Evolutionary conservation across 2,113 vertebrate species (phyloP), one percentile per base, ranked within the genome.

Genomic region (Athene cunicularia): DNA sequence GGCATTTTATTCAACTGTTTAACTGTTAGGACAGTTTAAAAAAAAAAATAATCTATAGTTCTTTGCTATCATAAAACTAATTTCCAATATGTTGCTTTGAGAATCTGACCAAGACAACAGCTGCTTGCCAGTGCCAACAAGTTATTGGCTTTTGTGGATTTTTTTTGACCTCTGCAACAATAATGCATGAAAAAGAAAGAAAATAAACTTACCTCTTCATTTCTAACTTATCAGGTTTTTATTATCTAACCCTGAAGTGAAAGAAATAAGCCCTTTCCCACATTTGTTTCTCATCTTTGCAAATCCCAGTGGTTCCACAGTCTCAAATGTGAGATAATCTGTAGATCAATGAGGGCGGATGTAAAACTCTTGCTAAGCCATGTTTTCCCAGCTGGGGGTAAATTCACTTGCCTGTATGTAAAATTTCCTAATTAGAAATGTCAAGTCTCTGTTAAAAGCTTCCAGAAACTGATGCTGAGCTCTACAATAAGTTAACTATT

Each of bases 331-430:
- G 98, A 98, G 99, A 99, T 99, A 99, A 99, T 99, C 98, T 99
- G 98, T 93, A 98, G 99, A 99, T 99, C 99, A 99, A 99, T 99
- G 98, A 98, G 94, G 96, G 98, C 94, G 97, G 98, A 99, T 99
- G 99, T 99, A 99, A 99, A 99, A 99, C 98, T 99, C 98, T 97
- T 98, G 97, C 98, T 98, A 99, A 99, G 98, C 98, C 97, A 95
- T 99, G 99, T 98, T 98, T 99, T 98, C 99, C 98, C 99, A 98
- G 99, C 97, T 98, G 99, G 99, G 98, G 99, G 99, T 99, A 99
- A 99, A 98, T 99, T 99, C 98, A 95, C 98, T 99, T 98, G 98
- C 98, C 97, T 97, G 96, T 98, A 98, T 98, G 98, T 98, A 98
- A 98, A 98, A 98, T 96, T 98, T 98, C 95, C 98, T 98, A 98